Evolutionary conservation across 2,797 vertebrate species (phyloP).

Genomic region (Siniperca undulata): DNA sequence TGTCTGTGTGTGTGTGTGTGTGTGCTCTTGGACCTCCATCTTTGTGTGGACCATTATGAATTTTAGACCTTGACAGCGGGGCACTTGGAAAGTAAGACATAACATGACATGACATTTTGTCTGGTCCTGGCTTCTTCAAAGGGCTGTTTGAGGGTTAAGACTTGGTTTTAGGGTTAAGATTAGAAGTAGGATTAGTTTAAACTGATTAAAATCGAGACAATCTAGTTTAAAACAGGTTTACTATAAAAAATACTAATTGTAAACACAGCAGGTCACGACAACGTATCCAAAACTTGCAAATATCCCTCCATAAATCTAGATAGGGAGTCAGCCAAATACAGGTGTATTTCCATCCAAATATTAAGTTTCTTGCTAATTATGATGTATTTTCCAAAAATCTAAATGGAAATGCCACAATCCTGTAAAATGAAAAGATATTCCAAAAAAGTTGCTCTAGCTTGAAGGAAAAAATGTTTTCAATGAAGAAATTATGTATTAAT

Average conservation of each 20-base stretch:
- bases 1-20: background rate
- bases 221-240: background rate
- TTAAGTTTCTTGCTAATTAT: background rate
- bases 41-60: background rate
- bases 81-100: background rate
- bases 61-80: background rate
- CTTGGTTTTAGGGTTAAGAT: background rate
- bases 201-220: background rate
- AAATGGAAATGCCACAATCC: background rate
- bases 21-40: background rate
- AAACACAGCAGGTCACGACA: background rate
- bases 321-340: background rate
- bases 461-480: conserved; percentile 40
- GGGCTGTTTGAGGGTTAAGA: background rate
- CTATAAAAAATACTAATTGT: background rate
- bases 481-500: conserved; percentile 43
- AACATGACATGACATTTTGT: background rate
- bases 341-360: background rate
- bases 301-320: background rate
- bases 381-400: background rate
- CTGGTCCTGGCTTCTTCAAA: background rate
- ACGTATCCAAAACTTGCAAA: background rate
- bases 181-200: background rate
- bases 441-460: background rate
- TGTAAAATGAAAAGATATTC: background rate